Evolutionary conservation across 2,113 vertebrate species (phyloP), one percentile per base, ranked within the genome.

Genomic region (Gobio gobio): DNA sequence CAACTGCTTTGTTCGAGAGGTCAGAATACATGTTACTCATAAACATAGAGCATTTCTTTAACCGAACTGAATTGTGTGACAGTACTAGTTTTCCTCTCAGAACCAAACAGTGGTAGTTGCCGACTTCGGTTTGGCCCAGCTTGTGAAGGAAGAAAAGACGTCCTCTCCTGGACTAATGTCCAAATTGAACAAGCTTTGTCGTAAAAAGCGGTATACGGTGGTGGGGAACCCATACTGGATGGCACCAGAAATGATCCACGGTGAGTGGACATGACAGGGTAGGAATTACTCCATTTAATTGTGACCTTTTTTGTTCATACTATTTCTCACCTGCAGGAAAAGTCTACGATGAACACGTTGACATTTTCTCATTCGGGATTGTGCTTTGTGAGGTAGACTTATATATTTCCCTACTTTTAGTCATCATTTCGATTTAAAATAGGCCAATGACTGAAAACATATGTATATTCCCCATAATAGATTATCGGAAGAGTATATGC

Each of bases 191-290:
- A 97, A 95, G 87, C 93, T 93, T 0, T 96, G 99, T 80, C 94
- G 97, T 5, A 96, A 94, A 85, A 99, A 99, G 90, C 95, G 98
- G 0, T 99, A 99, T 89, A 99, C 98, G 0, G 98, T 99, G 87
- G 98, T 99, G 77, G 98, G 98, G 40, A 99, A 98, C 89, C 98
- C 98, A 0, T 99, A 99, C 91, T 99, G 98, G 98, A 99, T 99
- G 98, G 98, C 98, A 0, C 98, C 98, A 0, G 98, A 99, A 92
- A 99, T 99, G 98, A 98, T 99, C 92, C 94, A 96, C 0, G 98
- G 98, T 98, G 86, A 95, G 94, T 33, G 5, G 54, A 22, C 20
- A n/a, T 22, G 6, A 56, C 54, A 56, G 18, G 18, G 18, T 56
- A 56, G 51, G 14, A 72, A 8, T 12, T 24, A 22, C 1, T 33